Base-by-base conservation (phyloP, 2,888 invertebrate genomes). In the Ariolimax columbianus region DNA sequence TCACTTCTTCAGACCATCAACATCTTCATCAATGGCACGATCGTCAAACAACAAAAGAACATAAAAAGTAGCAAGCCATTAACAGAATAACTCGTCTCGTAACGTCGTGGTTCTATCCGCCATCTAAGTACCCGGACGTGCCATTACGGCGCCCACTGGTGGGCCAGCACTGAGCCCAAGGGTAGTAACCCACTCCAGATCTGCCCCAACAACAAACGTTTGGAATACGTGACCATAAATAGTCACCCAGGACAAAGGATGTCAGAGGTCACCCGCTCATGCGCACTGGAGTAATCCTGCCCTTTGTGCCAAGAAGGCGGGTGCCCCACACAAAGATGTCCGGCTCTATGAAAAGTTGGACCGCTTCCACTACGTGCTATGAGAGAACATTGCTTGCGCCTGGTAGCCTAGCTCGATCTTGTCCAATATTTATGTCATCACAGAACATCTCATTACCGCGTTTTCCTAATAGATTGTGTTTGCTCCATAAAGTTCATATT, bases 201-300 rank as follows among this genome's bases (percentile, higher is more conserved):
- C 19, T 33, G 19, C 9, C 14, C 33, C 68, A 68, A 9, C 36
- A 14, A 19, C 1, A 68, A 36, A 36, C 66, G 68, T 36, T 33
- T 68, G 68, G 17, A 55, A 68, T 33, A 68, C 68, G 68, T 68
- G 68, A 68, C 36, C 68, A 68, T 36, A 30, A 68, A 68, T 68
- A 68, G 11, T 68, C 36, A 36, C 11, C 36, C 19, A 33, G 14
- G 36, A 36, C 68, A 17, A 33, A 14, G 23, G 33, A 68, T 33
- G 68, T 68, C 33, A 33, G 68, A 36, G 68, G 9, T 68, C 68
- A 36, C 33, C 17, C 68, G 36, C 23, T 36, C 66, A 11, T 68
- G 68, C 30, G 36, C 23, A 40, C 73, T 40, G 3, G 40, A n/a
- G 40, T 43, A 40, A 43, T 72, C 9, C 38, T 72, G 73, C 14